Conservation (phyloP, 2,113 vertebrate genomes). For the Gymnocephalus cernua region DNA sequence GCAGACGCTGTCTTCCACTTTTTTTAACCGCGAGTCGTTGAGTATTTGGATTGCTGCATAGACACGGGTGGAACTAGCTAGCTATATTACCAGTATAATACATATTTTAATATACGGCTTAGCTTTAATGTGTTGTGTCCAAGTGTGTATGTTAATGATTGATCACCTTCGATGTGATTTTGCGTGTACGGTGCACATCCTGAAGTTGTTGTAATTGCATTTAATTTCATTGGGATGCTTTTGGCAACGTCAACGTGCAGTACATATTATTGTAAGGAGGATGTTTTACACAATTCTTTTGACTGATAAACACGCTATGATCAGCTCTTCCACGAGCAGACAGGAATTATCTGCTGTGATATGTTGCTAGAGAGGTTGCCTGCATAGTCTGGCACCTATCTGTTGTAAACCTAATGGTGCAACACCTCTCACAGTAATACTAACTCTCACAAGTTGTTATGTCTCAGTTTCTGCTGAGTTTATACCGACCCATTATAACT, state of each 20-base stretch:
- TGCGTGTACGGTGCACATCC: neutral
- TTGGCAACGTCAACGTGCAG: neutral
- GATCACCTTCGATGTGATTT: neutral
- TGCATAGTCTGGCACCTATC: neutral
- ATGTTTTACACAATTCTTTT: neutral
- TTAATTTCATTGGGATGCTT: neutral
- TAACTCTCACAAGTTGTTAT: neutral
- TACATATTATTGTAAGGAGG: no score
- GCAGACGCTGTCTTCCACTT: constrained; percentile 50
- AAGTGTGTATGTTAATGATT: constrained; percentile 17
- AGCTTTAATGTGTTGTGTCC: neutral
- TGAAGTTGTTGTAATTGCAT: neutral
- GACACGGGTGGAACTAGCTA: neutral
- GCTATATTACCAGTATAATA: no score
- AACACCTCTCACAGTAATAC: neutral
- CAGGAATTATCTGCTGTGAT: neutral
- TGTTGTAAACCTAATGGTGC: neutral
- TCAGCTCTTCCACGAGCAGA: neutral
- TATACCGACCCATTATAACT: neutral
- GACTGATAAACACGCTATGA: neutral
- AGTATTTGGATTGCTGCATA: constrained; percentile 38
- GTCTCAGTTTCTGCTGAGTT: neutral
- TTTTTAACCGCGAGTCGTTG: constrained; percentile 28
- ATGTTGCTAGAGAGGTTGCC: neutral
- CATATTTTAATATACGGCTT: neutral